Conservation (phyloP, 2,113 vertebrate genomes). For the Bubo bubo region DNA sequence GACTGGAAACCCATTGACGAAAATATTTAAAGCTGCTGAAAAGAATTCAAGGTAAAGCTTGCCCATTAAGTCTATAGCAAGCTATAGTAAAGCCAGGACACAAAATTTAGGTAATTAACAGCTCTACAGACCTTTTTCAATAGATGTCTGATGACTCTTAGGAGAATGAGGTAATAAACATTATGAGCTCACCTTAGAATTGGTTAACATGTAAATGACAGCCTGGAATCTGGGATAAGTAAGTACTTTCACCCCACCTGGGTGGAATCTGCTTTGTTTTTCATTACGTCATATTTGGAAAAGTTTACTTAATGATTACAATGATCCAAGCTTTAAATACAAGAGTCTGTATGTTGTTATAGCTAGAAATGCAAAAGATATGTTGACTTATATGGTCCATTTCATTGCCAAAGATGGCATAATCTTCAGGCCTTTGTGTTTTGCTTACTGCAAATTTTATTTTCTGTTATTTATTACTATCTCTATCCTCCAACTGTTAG, state of each 20-base stretch:
- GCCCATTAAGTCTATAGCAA: background rate
- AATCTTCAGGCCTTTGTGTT: background rate
- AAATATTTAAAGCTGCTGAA: background rate
- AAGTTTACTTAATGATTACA: background rate
- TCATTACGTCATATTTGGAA: background rate
- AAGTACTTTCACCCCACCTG: background rate
- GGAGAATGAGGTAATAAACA: background rate
- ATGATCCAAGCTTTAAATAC: background rate
- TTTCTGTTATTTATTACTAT: background rate
- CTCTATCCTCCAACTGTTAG: background rate
- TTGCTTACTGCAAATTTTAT: background rate
- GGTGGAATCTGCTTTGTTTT: background rate
- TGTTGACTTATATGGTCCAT: background rate
- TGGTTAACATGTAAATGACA: slow-evolving; percentile 16
- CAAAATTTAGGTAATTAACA: background rate
- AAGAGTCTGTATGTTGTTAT: background rate
- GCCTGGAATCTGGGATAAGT: background rate
- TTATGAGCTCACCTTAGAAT: slow-evolving; percentile 25
- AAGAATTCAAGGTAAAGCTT: background rate
- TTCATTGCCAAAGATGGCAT: background rate
- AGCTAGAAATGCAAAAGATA: background rate
- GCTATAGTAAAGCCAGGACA: background rate
- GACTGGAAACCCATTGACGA: background rate
- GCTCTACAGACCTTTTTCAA: slow-evolving; percentile 6
- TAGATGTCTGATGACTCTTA: background rate